These are phyloP conservation scores for Psittacula cyanocephala DNA, from an alignment of 2,113 vertebrate genomes.

Conservation along the genomic window DNA sequence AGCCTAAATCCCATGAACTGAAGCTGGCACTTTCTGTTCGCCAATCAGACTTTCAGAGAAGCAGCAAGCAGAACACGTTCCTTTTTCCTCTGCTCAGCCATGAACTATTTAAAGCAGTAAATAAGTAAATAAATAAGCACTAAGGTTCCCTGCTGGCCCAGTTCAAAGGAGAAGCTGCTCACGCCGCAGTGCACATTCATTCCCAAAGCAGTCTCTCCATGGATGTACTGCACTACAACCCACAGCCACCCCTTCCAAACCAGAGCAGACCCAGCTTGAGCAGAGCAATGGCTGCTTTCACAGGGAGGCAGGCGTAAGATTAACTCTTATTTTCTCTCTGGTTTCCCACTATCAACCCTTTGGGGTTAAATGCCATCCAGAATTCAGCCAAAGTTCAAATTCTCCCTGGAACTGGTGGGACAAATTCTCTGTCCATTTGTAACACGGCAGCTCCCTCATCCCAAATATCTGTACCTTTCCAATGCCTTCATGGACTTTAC, in stretches of 20 bases:
- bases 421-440: not conserved
- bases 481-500: not conserved
- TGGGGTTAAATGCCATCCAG: not conserved
- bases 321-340: not conserved
- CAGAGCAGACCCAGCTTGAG: not conserved
- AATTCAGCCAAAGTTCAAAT: not conserved
- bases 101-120: constrained; percentile 18
- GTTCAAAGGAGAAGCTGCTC: not conserved
- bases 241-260: not conserved
- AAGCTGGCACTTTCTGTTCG: not conserved
- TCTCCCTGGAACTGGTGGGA: not conserved
- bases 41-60: not conserved
- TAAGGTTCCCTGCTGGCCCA: not conserved
- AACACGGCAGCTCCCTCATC: fast-evolving
- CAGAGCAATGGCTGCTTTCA: not conserved
- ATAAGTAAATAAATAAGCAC: constrained; percentile 40
- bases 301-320: not conserved
- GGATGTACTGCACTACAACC: not conserved
- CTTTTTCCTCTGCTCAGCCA: not conserved
- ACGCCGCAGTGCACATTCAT: fast-evolving
- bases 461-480: not conserved
- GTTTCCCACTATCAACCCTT: not conserved
- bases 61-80: not conserved
- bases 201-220: not conserved
- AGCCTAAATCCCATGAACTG: not conserved